Evolutionary conservation across 2,888 invertebrate species (phyloP), one percentile per base, ranked within the genome.

Genomic region (Drosophila kanekoi): DNA sequence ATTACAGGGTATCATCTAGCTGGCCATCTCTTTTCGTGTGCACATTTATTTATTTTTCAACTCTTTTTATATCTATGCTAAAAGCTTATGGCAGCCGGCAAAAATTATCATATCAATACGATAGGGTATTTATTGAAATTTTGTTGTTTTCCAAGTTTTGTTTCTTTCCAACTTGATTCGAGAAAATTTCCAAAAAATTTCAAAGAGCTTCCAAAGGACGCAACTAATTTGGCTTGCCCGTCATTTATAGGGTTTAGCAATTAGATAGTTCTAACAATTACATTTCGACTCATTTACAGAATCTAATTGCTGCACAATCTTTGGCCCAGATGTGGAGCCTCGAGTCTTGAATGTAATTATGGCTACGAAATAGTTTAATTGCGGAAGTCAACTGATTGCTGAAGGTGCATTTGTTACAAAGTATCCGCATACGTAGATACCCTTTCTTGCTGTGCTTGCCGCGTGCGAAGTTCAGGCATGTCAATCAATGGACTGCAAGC

Each of bases 201-300:
- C 23, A 14, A 16, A 40, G 16, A 28, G 18, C 6, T 6, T 10
- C 32, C 32, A 18, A n/a, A 16, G 32, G 10, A 33, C 33, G 20
- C 18, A 33, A 2, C 20, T 33, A 43, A 54, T 43, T 40, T 9
- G 10, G 4, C 40, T 16, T 16, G 16, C 4, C 4, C n/a, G 10
- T 16, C 16, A 40, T 16, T 40, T 43, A 20, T 20, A 1, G 13
- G 8, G 10, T 4, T 41, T 11, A 14, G 45, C 45, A 61, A 61
- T 61, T 40, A 38, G 45, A 23, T 11, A 8, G 14, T 18, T 33
- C 43, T 48, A 41, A 18, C 38, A 23, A 49, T 64, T 63, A 16
- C 20, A n/a, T 43, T 48, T 40, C 20, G 32, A 32, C 61, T 64
- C 44, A 47, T 68, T 66, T 59, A 59, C 38, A 40, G 51, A 11